These are phyloP conservation scores for Ctena decussata DNA, from an alignment of 2,888 invertebrate species.

Conservation along the genomic window DNA sequence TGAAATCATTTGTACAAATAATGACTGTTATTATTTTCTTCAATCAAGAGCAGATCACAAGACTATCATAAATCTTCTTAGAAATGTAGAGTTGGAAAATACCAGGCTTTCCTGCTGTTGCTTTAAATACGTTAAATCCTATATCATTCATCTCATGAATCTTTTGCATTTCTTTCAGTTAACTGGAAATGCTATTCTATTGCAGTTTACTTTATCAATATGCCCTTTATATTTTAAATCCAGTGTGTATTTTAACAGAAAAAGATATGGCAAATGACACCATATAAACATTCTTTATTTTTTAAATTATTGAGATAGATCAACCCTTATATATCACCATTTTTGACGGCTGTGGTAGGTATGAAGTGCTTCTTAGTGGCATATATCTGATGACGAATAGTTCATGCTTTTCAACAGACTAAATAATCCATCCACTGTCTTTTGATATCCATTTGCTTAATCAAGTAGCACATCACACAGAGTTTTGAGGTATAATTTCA, in stretches of 20 bases:
- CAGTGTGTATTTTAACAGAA: not conserved
- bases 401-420: not conserved
- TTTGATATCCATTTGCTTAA: too few species aligned
- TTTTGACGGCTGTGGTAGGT: not conserved
- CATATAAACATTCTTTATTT: not conserved
- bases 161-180: not conserved
- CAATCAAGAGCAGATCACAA: not conserved
- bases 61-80: not conserved
- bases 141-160: not conserved
- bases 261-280: not conserved
- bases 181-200: not conserved
- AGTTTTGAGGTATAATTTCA: too few species aligned
- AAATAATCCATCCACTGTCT: too few species aligned
- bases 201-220: not conserved
- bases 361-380: not conserved
- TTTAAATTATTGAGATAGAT: not conserved
- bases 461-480: too few species aligned
- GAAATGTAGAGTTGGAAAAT: not conserved
- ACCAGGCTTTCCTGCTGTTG: too few species aligned
- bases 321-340: not conserved
- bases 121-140: not conserved
- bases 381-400: not conserved
- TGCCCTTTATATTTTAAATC: not conserved
- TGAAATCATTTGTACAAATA: not conserved
- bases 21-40: not conserved